A percentile compares a stretch with the other conserved stretches of the same genome.
These are phyloP conservation scores for Semibalanus balanoides DNA, from an alignment of 1,140 invertebrate genomes.

Conservation along the genomic window DNA sequence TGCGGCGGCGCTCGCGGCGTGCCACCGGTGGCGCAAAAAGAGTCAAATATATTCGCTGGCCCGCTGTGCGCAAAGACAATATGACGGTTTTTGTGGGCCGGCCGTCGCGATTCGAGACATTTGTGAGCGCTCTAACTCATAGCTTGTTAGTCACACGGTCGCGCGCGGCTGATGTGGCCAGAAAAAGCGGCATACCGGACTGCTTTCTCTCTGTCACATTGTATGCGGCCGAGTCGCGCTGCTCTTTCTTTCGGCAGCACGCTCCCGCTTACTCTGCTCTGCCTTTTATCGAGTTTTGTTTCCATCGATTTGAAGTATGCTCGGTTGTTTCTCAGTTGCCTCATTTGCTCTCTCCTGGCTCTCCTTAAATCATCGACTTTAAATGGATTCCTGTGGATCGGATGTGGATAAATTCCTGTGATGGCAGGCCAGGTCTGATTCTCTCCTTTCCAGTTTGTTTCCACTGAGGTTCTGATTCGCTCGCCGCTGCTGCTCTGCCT, in stretches of 20 bases:
- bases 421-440: too few relatives aligned
- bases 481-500: too few relatives aligned
- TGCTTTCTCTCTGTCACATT: not conserved
- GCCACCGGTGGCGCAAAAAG: not conserved
- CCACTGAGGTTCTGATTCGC: too few relatives aligned
- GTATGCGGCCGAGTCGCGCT: not conserved
- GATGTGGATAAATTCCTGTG: too few relatives aligned
- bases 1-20: not conserved
- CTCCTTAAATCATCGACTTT: too few relatives aligned
- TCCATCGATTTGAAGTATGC: too few relatives aligned
- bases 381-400: too few relatives aligned
- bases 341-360: too few relatives aligned
- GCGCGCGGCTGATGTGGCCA: not conserved
- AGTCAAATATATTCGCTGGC: not conserved
- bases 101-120: not conserved
- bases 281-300: too few relatives aligned
- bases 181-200: not conserved
- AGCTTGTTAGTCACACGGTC: not conserved
- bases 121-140: not conserved
- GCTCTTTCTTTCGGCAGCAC: not conserved
- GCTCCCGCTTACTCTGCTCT: too few relatives aligned
- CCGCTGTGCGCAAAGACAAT: not conserved
- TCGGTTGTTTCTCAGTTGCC: too few relatives aligned
- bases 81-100: not conserved
- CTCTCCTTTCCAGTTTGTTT: too few relatives aligned